Conservation (phyloP, 1,140 invertebrate genomes). For the Papilio glaucus region DNA sequence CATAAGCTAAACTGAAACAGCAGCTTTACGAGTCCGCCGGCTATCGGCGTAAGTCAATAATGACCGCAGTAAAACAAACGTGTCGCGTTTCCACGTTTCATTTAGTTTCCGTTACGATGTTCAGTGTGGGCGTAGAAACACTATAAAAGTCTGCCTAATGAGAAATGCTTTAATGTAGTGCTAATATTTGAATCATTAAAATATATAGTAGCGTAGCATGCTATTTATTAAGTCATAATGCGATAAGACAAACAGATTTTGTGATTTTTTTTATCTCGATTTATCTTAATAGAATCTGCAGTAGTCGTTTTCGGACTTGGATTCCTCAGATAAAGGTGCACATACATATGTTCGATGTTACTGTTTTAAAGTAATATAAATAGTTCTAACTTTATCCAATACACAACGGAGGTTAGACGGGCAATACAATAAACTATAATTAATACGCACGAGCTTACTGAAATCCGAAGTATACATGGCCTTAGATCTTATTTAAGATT, state of each 20-base stretch:
- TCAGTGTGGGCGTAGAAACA: slow-evolving; percentile 7
- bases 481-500: too few species aligned
- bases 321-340: too few species aligned
- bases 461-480: too few species aligned
- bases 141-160: slow-evolving; percentile 1
- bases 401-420: too few species aligned
- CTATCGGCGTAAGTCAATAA: slow-evolving; percentile 14
- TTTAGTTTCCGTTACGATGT: slow-evolving; percentile 6
- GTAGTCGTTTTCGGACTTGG: too few species aligned
- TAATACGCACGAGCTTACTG: too few species aligned
- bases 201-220: not conserved
- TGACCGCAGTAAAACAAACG: slow-evolving; percentile 18
- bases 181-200: slow-evolving; percentile 10
- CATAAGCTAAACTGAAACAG: not conserved
- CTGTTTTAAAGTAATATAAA: too few species aligned
- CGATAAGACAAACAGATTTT: not conserved
- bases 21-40: not conserved
- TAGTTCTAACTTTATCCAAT: too few species aligned
- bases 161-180: slow-evolving; percentile 3
- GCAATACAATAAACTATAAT: too few species aligned
- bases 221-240: not conserved
- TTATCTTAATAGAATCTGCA: too few species aligned
- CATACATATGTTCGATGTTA: too few species aligned
- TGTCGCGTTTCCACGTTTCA: slow-evolving; percentile 11
- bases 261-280: too few species aligned